Percentiles rank a stretch among this genome's conserved stretches.
Evolutionary conservation across 2,797 vertebrate species (phyloP).

Genomic region (Kryptolebias ocellatus): DNA sequence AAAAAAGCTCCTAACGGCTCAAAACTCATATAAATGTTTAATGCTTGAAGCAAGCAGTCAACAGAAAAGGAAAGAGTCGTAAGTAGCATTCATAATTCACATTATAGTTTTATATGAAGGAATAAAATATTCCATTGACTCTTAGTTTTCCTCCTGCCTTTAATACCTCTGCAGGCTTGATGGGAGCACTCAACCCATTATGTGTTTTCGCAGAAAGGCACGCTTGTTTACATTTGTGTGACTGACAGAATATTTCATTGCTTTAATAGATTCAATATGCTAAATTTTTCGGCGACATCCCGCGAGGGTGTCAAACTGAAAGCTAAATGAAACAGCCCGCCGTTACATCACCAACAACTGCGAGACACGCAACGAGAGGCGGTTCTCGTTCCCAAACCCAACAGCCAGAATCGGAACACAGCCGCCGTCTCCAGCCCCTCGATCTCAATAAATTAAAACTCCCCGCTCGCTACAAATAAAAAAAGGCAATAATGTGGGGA

Average conservation of each 20-base stretch:
- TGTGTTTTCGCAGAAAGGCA: conserved; percentile 16
- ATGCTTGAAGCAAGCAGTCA: conserved; percentile 69
- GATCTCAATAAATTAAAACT: conserved; percentile 30
- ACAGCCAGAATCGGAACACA: conserved; percentile 24
- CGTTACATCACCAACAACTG: conserved; percentile 21
- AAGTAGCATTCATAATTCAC: conserved; percentile 78
- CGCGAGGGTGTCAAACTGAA: conserved; percentile 25
- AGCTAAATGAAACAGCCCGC: conserved; percentile 24
- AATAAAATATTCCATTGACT: conserved; percentile 47
- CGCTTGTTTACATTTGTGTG: conserved; percentile 48
- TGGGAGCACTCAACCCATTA: conserved; percentile 23
- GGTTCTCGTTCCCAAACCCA: conserved; percentile 52
- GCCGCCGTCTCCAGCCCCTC: conserved; percentile 18
- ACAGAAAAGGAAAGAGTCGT: conserved; percentile 62
- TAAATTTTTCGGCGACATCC: conserved; percentile 11
- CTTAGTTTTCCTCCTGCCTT: conserved; percentile 33
- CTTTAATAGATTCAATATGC: conserved; percentile 53
- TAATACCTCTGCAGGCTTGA: conserved; percentile 24
- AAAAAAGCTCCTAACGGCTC: conserved; percentile 53
- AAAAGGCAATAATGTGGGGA: conserved; percentile 27
- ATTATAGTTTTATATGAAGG: conserved; percentile 70
- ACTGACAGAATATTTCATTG: conserved; percentile 55
- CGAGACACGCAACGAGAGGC: conserved; percentile 49
- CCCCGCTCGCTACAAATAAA: conserved; percentile 36
- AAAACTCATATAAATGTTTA: conserved; percentile 80